Percentiles rank a stretch among this genome's conserved stretches.
Evolutionary conservation across 2,113 vertebrate genomes (phyloP).

Genomic region (Erinaceus europaeus): DNA sequence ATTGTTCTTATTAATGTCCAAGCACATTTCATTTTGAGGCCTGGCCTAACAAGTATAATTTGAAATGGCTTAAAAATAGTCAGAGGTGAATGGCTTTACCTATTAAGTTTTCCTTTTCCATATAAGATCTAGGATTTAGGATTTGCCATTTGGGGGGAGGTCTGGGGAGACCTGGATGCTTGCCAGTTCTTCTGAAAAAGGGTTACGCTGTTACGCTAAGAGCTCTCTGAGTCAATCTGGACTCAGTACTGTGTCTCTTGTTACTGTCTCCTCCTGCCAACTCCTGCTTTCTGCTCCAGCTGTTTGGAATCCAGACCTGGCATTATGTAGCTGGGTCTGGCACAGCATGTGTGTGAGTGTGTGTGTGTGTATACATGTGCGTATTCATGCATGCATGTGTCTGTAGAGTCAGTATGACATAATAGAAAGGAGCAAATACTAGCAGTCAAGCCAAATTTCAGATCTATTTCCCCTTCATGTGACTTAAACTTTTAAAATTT

Average conservation of each 20-base stretch:
- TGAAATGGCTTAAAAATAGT: slow-evolving; percentile 29
- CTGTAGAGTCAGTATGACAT: not conserved
- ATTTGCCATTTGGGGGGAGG: slow-evolving; percentile 25
- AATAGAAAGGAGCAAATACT: not conserved
- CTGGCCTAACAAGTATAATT: not conserved
- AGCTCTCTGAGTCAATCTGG: slow-evolving; percentile 44
- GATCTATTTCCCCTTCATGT: not conserved
- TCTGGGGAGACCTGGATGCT: not conserved
- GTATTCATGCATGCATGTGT: not conserved
- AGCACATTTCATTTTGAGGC: slow-evolving; percentile 12
- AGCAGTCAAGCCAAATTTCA: not conserved
- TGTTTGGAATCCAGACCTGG: slow-evolving; percentile 67
- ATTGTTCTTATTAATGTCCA: not conserved
- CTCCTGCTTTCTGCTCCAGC: slow-evolving; percentile 56
- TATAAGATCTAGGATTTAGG: not conserved
- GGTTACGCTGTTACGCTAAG: slow-evolving; percentile 28
- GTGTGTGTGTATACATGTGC: not conserved
- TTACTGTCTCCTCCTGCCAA: slow-evolving; percentile 47
- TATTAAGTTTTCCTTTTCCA: slow-evolving; percentile 16
- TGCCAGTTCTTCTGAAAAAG: slow-evolving; percentile 22
- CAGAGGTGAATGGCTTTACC: not conserved
- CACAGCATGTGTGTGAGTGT: not conserved
- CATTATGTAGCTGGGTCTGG: slow-evolving; percentile 35
- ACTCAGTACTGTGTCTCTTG: slow-evolving; percentile 20
- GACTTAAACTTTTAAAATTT: not conserved